These are phyloP conservation scores for Ovis aries DNA, from an alignment of 2,113 vertebrate genomes.

Conservation along the genomic window ARS-UI_Ramb_v3.0 NC_056067.1:37202001-37202500, in stretches of 20 bases:
- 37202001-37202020: background rate
- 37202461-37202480: background rate
- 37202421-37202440: background rate
- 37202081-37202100: background rate
- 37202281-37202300: background rate
- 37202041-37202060: background rate
- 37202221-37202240: background rate
- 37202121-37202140: background rate
- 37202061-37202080: constrained; percentile 1
- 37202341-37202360: background rate
- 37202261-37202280: background rate
- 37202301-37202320: background rate
- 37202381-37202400: background rate
- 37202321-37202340: background rate
- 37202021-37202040: background rate
- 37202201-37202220: background rate
- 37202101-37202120: background rate
- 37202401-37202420: background rate
- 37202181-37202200: background rate
- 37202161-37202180: background rate
- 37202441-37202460: background rate
- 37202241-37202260: background rate
- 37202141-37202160: background rate
- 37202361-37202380: background rate
- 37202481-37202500: background rate